Evolutionary conservation across 2,113 vertebrate genomes (phyloP).

Genomic region (Brevimyrus niger): DNA sequence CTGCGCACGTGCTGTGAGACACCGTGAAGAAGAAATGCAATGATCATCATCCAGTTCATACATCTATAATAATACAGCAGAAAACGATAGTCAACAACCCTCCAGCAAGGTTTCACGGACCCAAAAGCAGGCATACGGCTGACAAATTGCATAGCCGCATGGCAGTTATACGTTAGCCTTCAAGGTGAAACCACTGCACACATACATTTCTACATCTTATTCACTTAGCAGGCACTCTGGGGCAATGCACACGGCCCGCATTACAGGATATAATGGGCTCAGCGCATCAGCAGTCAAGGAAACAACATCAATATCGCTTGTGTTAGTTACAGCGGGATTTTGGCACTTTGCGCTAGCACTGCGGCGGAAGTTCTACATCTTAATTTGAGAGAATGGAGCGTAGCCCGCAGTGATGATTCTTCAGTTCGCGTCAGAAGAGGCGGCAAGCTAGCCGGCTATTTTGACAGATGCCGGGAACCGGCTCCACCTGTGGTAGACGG

Average conservation of each 20-base stretch:
- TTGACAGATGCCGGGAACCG: not conserved
- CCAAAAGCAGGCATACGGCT: not conserved
- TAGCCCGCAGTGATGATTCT: not conserved
- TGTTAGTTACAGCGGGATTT: not conserved
- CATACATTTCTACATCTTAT: not conserved
- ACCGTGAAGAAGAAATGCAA: not conserved
- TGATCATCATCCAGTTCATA: not conserved
- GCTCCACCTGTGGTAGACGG: not conserved
- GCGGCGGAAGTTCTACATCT: not conserved
- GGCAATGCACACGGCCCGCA: not conserved
- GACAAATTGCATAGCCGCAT: not conserved
- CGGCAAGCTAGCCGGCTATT: not conserved
- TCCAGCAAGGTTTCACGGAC: not conserved
- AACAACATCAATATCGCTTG: not conserved
- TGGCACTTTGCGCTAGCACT: not conserved
- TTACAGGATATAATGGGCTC: not conserved
- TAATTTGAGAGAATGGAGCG: not conserved
- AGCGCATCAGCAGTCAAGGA: not conserved
- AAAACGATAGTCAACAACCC: not conserved
- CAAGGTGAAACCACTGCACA: not conserved
- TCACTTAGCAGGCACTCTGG: not conserved
- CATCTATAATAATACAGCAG: not conserved
- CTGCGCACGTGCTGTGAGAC: not conserved
- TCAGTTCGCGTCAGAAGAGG: not conserved
- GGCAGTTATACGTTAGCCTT: not conserved